Percentiles rank a stretch among this genome's conserved stretches.
phyloP scores from a whole-genome alignment of 2,888 invertebrate species.

The Serrognathus titanus region DNA sequence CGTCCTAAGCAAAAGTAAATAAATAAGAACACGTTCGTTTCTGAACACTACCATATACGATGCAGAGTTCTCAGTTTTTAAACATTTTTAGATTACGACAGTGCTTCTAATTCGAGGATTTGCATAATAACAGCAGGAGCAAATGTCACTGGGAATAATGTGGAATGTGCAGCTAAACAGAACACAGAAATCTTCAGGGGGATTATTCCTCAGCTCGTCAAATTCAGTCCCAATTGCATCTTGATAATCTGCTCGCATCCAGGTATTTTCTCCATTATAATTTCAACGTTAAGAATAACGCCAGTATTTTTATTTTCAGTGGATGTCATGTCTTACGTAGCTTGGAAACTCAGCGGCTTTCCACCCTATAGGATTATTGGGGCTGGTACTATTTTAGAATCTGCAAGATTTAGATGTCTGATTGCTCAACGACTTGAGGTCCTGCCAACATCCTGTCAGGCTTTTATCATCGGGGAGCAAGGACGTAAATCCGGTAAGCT shows the following conservation, averaged over 20 bases:
- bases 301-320: constrained; percentile 40
- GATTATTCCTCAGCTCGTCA: constrained; percentile 58
- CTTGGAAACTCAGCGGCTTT: constrained; percentile 63
- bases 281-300: neutral
- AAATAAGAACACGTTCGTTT: too few relatives aligned
- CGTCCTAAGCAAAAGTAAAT: too few relatives aligned
- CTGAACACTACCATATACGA: too few relatives aligned
- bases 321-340: constrained; percentile 61
- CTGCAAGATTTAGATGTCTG: constrained; percentile 58
- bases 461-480: constrained; percentile 65
- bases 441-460: constrained; percentile 56
- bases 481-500: constrained; percentile 59
- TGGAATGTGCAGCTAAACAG: constrained; percentile 50
- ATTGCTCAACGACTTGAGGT: constrained; percentile 57
- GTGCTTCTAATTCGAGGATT: constrained; percentile 54
- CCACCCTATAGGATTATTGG: constrained; percentile 60
- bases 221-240: constrained; percentile 58
- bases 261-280: constrained; percentile 18
- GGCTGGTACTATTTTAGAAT: constrained; percentile 62
- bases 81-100: constrained; percentile 49
- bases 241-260: constrained; percentile 58
- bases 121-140: constrained; percentile 62
- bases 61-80: too few relatives aligned
- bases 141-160: constrained; percentile 53
- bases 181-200: constrained; percentile 58